phyloP scores from a whole-genome alignment of 2,797 vertebrate genomes.

The Hephaestus fuliginosus region DNA sequence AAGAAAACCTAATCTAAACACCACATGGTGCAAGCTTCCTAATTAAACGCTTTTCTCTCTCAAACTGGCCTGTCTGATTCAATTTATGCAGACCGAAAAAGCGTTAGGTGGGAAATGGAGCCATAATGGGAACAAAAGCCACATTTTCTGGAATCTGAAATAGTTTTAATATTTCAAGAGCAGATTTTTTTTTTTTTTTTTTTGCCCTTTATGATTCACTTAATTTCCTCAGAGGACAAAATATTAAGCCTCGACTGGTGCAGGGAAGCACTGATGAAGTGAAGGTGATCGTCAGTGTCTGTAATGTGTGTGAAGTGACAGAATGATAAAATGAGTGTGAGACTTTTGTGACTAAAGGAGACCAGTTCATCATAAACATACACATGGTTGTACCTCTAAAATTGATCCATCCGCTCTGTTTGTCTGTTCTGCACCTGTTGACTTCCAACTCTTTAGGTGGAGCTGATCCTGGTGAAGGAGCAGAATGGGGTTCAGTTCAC shows the following conservation, averaged over 20 bases:
- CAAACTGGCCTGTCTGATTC: conserved; percentile 7
- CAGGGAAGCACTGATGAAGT: background rate
- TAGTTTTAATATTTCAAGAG: background rate
- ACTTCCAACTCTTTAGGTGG: conserved; percentile 78
- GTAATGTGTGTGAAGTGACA: conserved; percentile 21
- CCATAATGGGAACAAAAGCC: background rate
- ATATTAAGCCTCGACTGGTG: background rate
- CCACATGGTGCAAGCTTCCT: conserved; percentile 13
- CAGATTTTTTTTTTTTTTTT: background rate
- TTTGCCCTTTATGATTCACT: background rate
- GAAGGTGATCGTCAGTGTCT: background rate
- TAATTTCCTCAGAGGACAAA: background rate
- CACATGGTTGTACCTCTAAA: background rate
- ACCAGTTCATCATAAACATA: background rate
- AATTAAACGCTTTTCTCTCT: conserved; percentile 22
- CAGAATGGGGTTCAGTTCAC: conserved; percentile 94
- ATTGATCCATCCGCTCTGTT: background rate
- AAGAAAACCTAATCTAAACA: conserved; percentile 25
- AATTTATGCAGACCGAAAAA: background rate
- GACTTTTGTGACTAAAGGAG: background rate
- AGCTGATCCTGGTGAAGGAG: conserved; percentile 92
- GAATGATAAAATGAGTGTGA: background rate
- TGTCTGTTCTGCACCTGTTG: background rate
- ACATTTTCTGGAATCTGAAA: background rate
- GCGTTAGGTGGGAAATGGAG: background rate